Evolutionary conservation across 1,140 invertebrate species (phyloP).

Genomic region (Lordiphosa mommai): DNA sequence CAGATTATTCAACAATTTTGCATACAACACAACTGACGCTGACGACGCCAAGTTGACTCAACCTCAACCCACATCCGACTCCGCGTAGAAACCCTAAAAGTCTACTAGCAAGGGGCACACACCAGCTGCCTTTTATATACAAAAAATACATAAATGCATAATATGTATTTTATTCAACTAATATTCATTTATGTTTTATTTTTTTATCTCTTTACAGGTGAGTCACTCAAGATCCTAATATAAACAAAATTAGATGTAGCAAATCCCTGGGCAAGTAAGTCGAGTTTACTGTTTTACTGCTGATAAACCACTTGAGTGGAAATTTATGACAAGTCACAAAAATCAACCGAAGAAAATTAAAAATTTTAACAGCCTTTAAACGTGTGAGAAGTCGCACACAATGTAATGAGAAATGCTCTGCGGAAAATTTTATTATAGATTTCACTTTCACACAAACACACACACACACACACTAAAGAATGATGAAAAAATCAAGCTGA

Average conservation of each 20-base stretch:
- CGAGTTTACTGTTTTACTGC: constrained; percentile 33
- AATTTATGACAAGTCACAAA: constrained; percentile 59
- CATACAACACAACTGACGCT: constrained; percentile 11
- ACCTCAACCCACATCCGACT: constrained; percentile 1
- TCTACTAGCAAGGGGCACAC: not conserved
- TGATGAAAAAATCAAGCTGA: constrained; percentile 4
- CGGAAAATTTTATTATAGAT: constrained; percentile 62
- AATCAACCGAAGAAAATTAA: constrained; percentile 43
- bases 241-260: no score
- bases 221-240: constrained; percentile 22
- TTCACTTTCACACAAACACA: constrained; percentile 42
- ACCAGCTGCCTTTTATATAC: not conserved
- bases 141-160: not conserved
- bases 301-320: constrained; percentile 59
- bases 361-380: constrained; percentile 49
- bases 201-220: constrained; percentile 54
- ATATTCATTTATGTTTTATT: constrained; percentile 9
- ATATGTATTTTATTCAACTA: not conserved
- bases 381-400: constrained; percentile 48
- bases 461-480: constrained; percentile 1
- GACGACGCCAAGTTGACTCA: constrained; percentile 6
- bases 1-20: constrained; percentile 16
- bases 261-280: constrained; percentile 28
- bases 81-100: constrained; percentile 9
- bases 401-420: constrained; percentile 33